A percentile compares a stretch with the other conserved stretches of the same genome.
Evolutionary conservation across 1,140 invertebrate genomes (phyloP).

Genomic region (Caerostris darwini): DNA sequence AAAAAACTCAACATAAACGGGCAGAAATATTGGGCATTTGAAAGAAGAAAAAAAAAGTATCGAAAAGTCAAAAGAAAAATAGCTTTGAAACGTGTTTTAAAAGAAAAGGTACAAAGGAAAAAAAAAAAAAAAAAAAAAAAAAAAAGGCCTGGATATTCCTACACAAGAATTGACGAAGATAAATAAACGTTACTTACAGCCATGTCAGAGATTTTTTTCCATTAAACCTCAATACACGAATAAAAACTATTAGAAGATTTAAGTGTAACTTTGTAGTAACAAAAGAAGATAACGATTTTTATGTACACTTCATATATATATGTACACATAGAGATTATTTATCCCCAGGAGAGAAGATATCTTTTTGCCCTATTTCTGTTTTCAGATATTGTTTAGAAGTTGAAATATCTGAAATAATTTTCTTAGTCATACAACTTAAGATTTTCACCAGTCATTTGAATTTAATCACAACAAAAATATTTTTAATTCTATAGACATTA

Average conservation of each 20-base stretch:
- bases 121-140: background rate
- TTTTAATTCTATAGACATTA: no score
- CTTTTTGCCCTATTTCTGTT: background rate
- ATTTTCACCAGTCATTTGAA: no score
- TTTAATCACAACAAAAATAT: no score
- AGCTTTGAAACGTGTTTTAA: slow-evolving; percentile 48
- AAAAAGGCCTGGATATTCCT: slow-evolving; percentile 39
- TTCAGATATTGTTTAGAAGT: no score
- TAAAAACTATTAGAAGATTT: background rate
- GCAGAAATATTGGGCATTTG: slow-evolving; percentile 53
- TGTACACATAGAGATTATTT: background rate
- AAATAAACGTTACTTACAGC: slow-evolving; percentile 62
- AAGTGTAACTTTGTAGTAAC: background rate
- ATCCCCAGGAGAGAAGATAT: background rate
- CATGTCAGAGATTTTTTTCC: background rate
- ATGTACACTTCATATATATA: background rate
- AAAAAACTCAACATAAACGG: slow-evolving; percentile 61
- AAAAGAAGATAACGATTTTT: background rate
- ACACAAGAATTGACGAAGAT: slow-evolving; percentile 25
- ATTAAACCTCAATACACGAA: background rate
- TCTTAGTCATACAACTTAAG: no score
- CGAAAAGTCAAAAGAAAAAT: slow-evolving; percentile 64
- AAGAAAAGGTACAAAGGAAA: slow-evolving; percentile 1
- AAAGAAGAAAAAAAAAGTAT: slow-evolving; percentile 43
- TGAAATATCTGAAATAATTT: no score